Base-by-base conservation (phyloP, 2,888 invertebrate genomes). In the Teleogryllus oceanicus region DNA sequence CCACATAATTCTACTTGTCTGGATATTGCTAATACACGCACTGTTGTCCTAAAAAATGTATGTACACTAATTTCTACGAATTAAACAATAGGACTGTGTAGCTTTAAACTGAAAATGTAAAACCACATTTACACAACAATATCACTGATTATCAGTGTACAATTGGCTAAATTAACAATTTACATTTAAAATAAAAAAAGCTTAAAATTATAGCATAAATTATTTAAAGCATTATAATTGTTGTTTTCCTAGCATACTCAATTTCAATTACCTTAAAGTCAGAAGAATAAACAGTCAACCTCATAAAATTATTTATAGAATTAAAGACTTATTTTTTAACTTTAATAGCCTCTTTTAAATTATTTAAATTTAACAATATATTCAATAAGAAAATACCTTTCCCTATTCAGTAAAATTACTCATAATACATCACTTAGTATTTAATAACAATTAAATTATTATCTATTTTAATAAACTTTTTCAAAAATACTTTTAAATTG, bases 1-100 rank as follows among this genome's bases (percentile, higher is more conserved):
- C 77, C 49, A 81, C 78, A 77, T 75, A 76, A n/a, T 50, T 24
- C 78, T 77, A 77, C 77, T 80, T 80, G 77, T 79, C 80, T 81
- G 79, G 84, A 88, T 88, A 88, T 88, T 88, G 88, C 88, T 88
- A 88, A 87, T 88, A 88, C 88, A 88, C 88, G 88, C 87, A 85
- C 86, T 84, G 82, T 82, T 76, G 79, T 79, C 76, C 81, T 83
- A 81, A 81, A 76, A 21, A 83, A 82, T 80, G 78, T 82, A 82
- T 81, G 74, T 83, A 82, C 81, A 82, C 51, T 78, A 78, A 80
- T 77, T 62, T 78, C 20, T 77, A 62, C 62, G 11, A 62, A 62
- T 62, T 62, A 62, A 62, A 62, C n/a, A n/a, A 62, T 62, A 62
- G 62, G 62, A 62, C 62, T 62, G 62, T 62, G n/a, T 62, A 62